Conservation (phyloP, 2,888 invertebrate genomes). For the Coenonympha arcania region DNA sequence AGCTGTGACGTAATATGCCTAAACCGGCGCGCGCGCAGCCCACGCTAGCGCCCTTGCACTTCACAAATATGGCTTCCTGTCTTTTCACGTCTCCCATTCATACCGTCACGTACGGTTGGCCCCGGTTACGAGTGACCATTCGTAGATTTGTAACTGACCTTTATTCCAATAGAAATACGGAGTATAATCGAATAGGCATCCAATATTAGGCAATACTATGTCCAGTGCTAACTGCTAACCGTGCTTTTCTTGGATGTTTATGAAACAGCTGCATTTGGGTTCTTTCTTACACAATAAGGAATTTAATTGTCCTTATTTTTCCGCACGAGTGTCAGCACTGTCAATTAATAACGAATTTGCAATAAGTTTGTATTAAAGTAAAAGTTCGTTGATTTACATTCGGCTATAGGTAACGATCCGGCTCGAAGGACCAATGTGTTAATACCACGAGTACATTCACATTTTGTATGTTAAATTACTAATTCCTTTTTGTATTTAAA, state of each 20-base stretch:
- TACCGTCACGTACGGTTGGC: constrained; percentile 30
- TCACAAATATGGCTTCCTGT: constrained; percentile 31
- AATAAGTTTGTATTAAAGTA: too few species aligned
- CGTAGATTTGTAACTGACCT: not conserved
- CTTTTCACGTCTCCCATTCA: constrained; percentile 32
- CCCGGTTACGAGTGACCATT: constrained; percentile 6
- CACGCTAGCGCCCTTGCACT: constrained; percentile 35
- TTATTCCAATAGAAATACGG: not conserved
- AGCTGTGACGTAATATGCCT: constrained; percentile 12
- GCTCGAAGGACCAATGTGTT: not conserved
- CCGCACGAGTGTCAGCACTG: too few species aligned
- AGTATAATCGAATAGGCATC: not conserved
- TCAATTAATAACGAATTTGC: too few species aligned
- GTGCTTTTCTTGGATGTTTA: not conserved
- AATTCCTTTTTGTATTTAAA: too few species aligned
- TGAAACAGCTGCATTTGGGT: not conserved
- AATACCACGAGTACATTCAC: too few species aligned
- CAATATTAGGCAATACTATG: not conserved
- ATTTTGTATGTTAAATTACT: too few species aligned
- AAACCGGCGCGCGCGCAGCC: constrained; percentile 13
- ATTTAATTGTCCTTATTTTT: too few species aligned
- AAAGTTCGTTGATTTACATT: too few species aligned
- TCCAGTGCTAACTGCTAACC: not conserved
- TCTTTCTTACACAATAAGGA: too few species aligned
- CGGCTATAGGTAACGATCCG: not conserved